phyloP scores from a whole-genome alignment of 2,797 vertebrate species.

The Danio aesculapii region DNA sequence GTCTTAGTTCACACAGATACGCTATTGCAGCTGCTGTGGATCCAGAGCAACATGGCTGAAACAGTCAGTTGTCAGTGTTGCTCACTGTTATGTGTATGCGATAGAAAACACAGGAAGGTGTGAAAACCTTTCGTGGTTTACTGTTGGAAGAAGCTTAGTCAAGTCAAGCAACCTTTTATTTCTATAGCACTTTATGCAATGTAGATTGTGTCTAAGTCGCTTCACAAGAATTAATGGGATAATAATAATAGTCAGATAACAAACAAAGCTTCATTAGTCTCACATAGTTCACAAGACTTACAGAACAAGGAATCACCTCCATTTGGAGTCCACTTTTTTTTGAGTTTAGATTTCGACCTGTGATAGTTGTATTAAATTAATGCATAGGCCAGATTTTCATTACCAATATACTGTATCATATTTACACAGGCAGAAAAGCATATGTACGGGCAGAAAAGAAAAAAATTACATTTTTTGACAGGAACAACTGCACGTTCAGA shows the following conservation, averaged over 20 bases:
- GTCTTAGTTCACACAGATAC: slow-evolving; percentile 24
- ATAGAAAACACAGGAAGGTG: slow-evolving; percentile 21
- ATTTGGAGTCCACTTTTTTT: not conserved
- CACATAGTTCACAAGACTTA: not conserved
- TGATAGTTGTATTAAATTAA: not conserved
- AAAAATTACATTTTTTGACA: too few species aligned
- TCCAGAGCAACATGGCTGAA: slow-evolving; percentile 18
- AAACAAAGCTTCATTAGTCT: too few species aligned
- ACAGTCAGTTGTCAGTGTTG: not conserved
- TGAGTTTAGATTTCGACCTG: not conserved
- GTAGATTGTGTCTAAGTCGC: too few species aligned
- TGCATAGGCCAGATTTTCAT: not conserved
- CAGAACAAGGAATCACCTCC: not conserved
- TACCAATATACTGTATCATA: not conserved
- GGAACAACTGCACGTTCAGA: not conserved
- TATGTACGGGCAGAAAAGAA: too few species aligned
- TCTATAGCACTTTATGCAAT: too few species aligned
- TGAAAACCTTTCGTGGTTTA: slow-evolving; percentile 11
- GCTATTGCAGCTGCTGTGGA: slow-evolving; percentile 16
- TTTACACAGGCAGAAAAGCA: not conserved
- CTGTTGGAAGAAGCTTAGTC: not conserved
- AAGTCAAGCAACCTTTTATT: too few species aligned
- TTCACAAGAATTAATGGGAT: too few species aligned
- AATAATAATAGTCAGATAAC: too few species aligned
- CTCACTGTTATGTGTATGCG: not conserved